Percentiles rank a stretch among this genome's conserved stretches.
Conservation (phyloP, 2,113 vertebrate genomes). For the Aphelocoma coerulescens region DNA sequence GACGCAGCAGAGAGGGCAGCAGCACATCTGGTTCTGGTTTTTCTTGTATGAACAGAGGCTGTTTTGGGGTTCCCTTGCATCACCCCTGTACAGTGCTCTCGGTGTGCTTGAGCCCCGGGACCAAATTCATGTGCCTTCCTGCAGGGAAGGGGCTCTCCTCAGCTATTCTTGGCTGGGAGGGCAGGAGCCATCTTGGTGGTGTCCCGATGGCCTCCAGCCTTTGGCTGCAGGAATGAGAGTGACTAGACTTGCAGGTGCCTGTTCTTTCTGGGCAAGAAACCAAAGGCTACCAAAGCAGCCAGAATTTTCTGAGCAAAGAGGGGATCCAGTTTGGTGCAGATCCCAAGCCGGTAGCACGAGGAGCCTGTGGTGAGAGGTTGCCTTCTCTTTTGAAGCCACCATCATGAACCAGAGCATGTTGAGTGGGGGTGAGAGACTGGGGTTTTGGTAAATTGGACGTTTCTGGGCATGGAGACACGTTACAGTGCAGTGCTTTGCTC, state of each 20-base stretch:
- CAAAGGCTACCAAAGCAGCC: background rate
- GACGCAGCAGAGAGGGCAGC: background rate
- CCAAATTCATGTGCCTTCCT: background rate
- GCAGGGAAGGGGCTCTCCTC: background rate
- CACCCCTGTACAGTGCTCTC: accelerated
- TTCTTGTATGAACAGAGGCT: background rate
- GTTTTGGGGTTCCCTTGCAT: background rate
- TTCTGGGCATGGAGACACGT: background rate
- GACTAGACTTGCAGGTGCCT: background rate
- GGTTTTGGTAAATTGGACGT: background rate
- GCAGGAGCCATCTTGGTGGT: accelerated
- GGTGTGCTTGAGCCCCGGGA: background rate
- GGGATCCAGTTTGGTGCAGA: background rate
- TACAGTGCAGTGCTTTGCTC: background rate
- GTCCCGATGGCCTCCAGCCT: background rate
- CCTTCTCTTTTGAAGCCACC: background rate
- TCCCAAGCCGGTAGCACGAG: background rate
- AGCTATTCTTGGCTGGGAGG: background rate
- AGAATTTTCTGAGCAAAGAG: background rate
- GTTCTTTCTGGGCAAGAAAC: background rate
- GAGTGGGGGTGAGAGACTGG: accelerated
- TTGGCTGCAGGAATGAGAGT: accelerated
- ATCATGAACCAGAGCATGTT: accelerated
- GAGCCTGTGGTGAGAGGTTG: background rate
- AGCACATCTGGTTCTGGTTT: background rate